Percentiles rank a stretch among this genome's conserved stretches.
Conservation (phyloP, 1,140 invertebrate genomes). For the Pantala flavescens region DNA sequence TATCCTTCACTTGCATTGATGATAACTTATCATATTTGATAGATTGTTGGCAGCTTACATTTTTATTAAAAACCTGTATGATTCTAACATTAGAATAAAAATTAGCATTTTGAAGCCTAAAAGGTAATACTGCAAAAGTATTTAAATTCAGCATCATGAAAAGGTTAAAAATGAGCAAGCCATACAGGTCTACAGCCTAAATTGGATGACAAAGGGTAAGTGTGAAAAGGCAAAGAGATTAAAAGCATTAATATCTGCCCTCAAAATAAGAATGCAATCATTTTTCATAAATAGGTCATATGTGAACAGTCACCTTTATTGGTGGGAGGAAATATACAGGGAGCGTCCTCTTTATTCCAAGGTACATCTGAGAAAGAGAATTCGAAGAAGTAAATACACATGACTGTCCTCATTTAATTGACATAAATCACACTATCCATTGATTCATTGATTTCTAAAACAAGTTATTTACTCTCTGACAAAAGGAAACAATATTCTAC, state of each 20-base stretch:
- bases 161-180: background rate
- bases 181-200: background rate
- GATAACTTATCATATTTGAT: too few relatives aligned
- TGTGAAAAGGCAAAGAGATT: background rate
- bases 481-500: too few relatives aligned
- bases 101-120: too few relatives aligned
- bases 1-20: too few relatives aligned
- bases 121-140: too few relatives aligned
- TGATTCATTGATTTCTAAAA: too few relatives aligned
- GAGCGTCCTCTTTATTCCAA: background rate
- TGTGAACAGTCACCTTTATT: background rate
- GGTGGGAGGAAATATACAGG: conserved; percentile 3
- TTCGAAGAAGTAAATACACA: background rate
- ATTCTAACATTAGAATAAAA: too few relatives aligned
- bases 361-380: background rate
- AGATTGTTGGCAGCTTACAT: too few relatives aligned
- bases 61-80: too few relatives aligned
- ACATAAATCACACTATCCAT: too few relatives aligned
- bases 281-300: background rate
- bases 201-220: background rate
- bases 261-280: background rate
- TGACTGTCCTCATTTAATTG: background rate
- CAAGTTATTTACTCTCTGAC: too few relatives aligned
- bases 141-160: too few relatives aligned
- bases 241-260: background rate